phyloP scores from a whole-genome alignment of 2,888 invertebrate genomes.

The Pinctada fucata region DNA sequence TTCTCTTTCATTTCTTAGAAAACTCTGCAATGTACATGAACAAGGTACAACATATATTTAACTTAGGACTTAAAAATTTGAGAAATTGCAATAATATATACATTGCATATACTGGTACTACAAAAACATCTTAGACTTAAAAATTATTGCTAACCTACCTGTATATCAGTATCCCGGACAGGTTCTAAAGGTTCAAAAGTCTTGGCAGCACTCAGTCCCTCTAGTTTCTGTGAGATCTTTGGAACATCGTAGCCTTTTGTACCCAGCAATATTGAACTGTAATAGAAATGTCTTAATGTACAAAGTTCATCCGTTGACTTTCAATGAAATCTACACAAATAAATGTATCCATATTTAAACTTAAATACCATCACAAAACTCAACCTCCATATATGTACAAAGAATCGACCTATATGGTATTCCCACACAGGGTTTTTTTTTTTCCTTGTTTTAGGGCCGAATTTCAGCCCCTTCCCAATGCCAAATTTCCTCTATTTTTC shows the following conservation, averaged over 20 bases:
- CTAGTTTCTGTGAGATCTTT: conserved; percentile 93
- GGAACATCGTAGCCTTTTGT: conserved; percentile 95
- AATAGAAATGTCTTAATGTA: neutral
- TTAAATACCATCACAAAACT: no score
- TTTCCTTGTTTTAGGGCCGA: no score
- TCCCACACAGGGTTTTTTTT: no score
- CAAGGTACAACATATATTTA: neutral
- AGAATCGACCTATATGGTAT: no score
- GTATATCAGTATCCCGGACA: conserved; percentile 92
- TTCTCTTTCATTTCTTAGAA: conserved; percentile 93
- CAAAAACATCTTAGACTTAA: neutral
- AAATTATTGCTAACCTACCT: conserved; percentile 72
- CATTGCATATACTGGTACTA: neutral
- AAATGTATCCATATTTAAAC: no score
- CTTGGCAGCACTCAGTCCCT: conserved; percentile 84
- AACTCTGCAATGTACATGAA: conserved; percentile 81
- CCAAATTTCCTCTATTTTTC: no score
- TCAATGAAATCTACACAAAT: no score
- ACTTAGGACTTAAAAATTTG: neutral
- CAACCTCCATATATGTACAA: no score
- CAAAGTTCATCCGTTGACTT: no score
- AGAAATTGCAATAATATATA: neutral
- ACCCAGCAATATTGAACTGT: conserved; percentile 91
- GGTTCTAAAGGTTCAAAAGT: conserved; percentile 90
- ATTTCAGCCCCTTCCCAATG: no score